A percentile compares a stretch with the other conserved stretches of the same genome.
These are phyloP conservation scores for Troides aeacus DNA, from an alignment of 2,888 invertebrate species.

Conservation along the genomic window DNA sequence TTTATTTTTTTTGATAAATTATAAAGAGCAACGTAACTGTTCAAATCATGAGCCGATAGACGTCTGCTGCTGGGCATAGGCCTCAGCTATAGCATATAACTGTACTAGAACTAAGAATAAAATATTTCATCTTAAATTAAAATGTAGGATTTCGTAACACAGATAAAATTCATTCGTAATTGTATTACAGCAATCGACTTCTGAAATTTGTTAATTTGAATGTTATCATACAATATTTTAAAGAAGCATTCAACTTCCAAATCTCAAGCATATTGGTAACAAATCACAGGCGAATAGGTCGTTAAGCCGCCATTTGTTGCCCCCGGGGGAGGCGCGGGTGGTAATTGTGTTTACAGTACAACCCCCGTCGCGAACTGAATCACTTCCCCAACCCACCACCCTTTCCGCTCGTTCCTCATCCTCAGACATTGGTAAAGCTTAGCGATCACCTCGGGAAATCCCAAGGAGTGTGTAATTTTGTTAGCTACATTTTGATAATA, in stretches of 20 bases:
- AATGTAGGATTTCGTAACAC: neutral
- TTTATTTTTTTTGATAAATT: too few species aligned
- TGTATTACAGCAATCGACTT: neutral
- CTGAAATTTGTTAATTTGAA: neutral
- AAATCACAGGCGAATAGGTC: conserved; percentile 78
- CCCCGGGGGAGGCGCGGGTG: conserved; percentile 54
- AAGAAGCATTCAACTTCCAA: conserved; percentile 63
- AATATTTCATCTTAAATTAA: too few species aligned
- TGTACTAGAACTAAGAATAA: too few species aligned
- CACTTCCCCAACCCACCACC: conserved; percentile 41
- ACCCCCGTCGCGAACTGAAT: conserved; percentile 41
- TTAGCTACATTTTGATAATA: neutral
- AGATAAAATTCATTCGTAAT: neutral
- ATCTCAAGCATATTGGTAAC: conserved; percentile 78
- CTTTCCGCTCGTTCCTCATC: conserved; percentile 73
- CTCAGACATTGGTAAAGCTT: conserved; percentile 67
- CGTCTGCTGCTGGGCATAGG: too few species aligned
- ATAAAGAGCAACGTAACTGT: too few species aligned
- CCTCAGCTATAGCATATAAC: too few species aligned
- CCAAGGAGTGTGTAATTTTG: conserved; percentile 41
- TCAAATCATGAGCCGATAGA: too few species aligned
- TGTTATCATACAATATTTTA: conserved; percentile 25
- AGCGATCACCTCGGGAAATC: conserved; percentile 68
- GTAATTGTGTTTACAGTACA: conserved; percentile 75
- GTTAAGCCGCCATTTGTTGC: conserved; percentile 77